Conservation (phyloP, 2,113 vertebrate species). For the Geothlypis trichas region DNA sequence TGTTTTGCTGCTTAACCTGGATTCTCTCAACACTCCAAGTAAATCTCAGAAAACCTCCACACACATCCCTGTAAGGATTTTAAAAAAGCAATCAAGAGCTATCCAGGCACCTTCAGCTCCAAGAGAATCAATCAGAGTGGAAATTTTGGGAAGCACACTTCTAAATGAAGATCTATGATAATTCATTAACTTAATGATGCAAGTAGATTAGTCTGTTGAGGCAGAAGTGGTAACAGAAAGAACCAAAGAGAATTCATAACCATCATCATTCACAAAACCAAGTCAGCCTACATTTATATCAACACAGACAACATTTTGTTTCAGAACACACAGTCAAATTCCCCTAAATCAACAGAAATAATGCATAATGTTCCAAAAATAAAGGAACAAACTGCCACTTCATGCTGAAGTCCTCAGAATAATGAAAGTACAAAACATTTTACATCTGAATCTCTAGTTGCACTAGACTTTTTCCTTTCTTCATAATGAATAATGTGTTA, state of each 20-base stretch:
- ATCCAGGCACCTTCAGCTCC: not conserved
- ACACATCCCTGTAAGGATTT: not conserved
- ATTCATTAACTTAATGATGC: not conserved
- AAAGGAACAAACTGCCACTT: not conserved
- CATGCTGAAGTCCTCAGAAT: not conserved
- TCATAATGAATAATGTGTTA: not conserved
- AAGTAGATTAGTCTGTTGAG: not conserved
- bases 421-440: not conserved
- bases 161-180: not conserved
- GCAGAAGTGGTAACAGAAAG: not conserved
- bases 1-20: not conserved
- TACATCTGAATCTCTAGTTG: not conserved
- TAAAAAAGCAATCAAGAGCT: not conserved
- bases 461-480: not conserved
- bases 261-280: not conserved
- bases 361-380: not conserved
- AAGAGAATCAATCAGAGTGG: not conserved
- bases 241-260: not conserved
- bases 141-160: not conserved
- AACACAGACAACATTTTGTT: not conserved
- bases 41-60: not conserved
- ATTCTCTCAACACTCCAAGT: not conserved
- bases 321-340: not conserved
- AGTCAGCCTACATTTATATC: not conserved
- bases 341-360: not conserved